Evolutionary conservation across 2,797 vertebrate species (phyloP), one percentile per base, ranked within the genome.

Genomic region (Parauchenoglanis punctatus): DNA sequence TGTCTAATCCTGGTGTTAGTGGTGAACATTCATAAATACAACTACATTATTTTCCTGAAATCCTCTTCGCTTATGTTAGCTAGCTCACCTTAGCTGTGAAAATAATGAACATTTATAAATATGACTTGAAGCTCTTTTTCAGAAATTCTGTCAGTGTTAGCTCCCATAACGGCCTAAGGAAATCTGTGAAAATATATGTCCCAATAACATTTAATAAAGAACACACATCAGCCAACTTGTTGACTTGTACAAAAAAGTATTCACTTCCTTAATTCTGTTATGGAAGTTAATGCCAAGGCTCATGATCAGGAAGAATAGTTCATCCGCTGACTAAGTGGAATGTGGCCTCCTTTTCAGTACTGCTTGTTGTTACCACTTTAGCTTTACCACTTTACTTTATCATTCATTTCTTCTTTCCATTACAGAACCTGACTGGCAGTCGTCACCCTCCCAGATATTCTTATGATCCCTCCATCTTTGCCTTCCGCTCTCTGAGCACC

Each of bases 401-500:
- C 23, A 11, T 91, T 82, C 58, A 85, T 85, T 90, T 91, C 85
- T 88, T 89, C 91, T 82, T 92, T 78, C 87, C 40, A 75, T 52
- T 86, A 49, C 94, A 98, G 97, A 97, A 94, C 91, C 92, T 96
- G 93, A 95, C 85, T 0, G 91, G 96, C 86, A 94, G 93, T 88
- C 93, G 96, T 73, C 95, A 96, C 0, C 91, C 95, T 0, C 94
- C 97, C 87, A 96, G 97, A 91, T 97, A 97, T 75, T 91, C 96
- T 89, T 97, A 97, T 2, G 97, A 98, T 88, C 97, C 97, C 49
- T 97, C 97, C 87, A 96, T 96, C 91, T 98, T 97, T 87, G 96
- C 97, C 91, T 98, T 98, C 94, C 96, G 96, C 59, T 97, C 97
- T 73, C 92, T 98, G 91, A 97, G 97, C 95, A 95, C 96, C 25